Percentiles rank a stretch among this genome's conserved stretches.
phyloP scores from a whole-genome alignment of 2,888 invertebrate species.

The Hofmannophila pseudospretella region DNA sequence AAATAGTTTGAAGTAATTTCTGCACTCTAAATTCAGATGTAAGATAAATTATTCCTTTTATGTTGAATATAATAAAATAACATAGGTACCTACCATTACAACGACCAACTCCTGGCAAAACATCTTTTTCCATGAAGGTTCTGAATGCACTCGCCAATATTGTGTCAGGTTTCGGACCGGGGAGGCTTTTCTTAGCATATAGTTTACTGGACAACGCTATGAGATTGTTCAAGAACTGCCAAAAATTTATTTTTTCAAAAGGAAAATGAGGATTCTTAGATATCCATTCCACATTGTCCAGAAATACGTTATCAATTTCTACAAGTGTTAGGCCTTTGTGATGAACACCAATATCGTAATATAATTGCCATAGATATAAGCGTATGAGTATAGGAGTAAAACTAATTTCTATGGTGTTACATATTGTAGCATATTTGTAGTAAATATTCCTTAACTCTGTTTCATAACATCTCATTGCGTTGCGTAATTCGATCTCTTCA shows the following conservation, averaged over 20 bases:
- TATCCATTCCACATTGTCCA: conserved; percentile 64
- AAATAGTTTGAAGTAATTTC: too few species aligned
- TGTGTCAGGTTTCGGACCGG: conserved; percentile 56
- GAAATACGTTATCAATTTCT: conserved; percentile 69
- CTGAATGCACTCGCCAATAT: conserved; percentile 71
- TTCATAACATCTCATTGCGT: conserved; percentile 65
- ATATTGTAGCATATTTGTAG: conserved; percentile 68
- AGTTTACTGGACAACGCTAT: conserved; percentile 69
- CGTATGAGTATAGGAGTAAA: conserved; percentile 61
- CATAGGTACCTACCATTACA: too few species aligned
- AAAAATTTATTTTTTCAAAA: conserved; percentile 79
- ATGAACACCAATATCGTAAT: conserved; percentile 74
- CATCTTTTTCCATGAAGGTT: conserved; percentile 66
- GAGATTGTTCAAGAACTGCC: conserved; percentile 79
- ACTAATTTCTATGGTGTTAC: conserved; percentile 43
- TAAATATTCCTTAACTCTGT: conserved; percentile 69
- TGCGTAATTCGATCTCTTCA: conserved; percentile 41
- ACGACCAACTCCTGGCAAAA: conserved; percentile 62
- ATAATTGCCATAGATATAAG: conserved; percentile 79
- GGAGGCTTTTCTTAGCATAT: conserved; percentile 52
- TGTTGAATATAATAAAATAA: too few species aligned
- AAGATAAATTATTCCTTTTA: too few species aligned
- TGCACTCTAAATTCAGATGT: too few species aligned
- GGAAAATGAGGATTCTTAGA: conserved; percentile 68
- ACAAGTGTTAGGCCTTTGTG: conserved; percentile 65